phyloP scores from a whole-genome alignment of 1,140 invertebrate genomes.

The Caenorhabditis briggsae region DNA sequence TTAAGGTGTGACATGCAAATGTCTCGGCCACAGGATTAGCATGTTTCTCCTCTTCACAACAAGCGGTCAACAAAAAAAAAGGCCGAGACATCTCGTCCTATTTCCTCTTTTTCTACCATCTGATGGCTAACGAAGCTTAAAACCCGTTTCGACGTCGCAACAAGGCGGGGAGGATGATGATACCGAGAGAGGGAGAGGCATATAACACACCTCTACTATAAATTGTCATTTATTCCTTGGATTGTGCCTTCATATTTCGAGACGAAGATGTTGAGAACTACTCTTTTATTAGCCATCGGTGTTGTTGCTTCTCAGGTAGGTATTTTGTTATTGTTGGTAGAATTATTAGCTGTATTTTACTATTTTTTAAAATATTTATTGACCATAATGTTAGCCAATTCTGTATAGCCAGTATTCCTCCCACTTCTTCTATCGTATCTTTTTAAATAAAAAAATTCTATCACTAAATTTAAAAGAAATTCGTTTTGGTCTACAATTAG shows the following conservation, averaged over 20 bases:
- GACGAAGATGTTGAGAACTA: slow-evolving; percentile 19
- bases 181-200: slow-evolving; percentile 17
- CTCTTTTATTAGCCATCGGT: slow-evolving; percentile 3
- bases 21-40: background rate
- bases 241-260: background rate
- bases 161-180: slow-evolving; percentile 29
- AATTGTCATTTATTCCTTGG: background rate
- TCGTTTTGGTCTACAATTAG: too few species aligned
- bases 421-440: too few species aligned
- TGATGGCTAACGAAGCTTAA: background rate
- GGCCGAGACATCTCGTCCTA: background rate
- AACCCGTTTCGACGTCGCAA: slow-evolving; percentile 46
- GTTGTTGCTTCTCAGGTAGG: slow-evolving; percentile 12
- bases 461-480: too few species aligned
- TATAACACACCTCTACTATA: slow-evolving; percentile 50
- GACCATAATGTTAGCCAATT: too few species aligned
- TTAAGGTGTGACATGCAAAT: slow-evolving; percentile 32
- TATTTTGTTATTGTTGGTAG: too few species aligned
- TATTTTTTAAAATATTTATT: too few species aligned
- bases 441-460: too few species aligned
- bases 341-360: too few species aligned
- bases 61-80: background rate
- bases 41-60: background rate
- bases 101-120: slow-evolving; percentile 48
- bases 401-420: too few species aligned